Evolutionary conservation across 2,113 vertebrate species (phyloP).

Genomic region (Lates calcarifer): DNA sequence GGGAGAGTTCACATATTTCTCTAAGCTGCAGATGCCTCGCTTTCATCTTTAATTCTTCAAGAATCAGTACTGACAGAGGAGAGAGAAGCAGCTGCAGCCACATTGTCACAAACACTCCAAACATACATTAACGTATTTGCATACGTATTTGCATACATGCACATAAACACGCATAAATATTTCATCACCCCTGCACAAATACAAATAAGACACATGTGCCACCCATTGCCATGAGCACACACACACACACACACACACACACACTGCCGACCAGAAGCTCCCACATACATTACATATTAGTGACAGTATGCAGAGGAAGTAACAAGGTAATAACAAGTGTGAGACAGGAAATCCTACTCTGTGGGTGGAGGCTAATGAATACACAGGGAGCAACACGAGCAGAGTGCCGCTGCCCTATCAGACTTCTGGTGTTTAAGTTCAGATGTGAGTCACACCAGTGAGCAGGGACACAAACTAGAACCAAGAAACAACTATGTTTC

Average conservation of each 20-base stretch:
- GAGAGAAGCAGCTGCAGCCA: slow-evolving; percentile 24
- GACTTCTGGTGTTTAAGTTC: slow-evolving; percentile 17
- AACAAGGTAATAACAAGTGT: slow-evolving; percentile 68
- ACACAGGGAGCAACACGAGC: slow-evolving; percentile 19
- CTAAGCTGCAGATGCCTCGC: background rate
- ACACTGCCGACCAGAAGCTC: background rate
- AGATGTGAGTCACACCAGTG: slow-evolving; percentile 29
- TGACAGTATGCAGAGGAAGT: slow-evolving; percentile 51
- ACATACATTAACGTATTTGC: background rate
- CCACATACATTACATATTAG: slow-evolving; percentile 27
- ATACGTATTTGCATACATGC: background rate
- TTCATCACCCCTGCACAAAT: background rate
- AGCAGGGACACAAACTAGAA: slow-evolving; percentile 14
- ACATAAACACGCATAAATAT: background rate
- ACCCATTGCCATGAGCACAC: background rate
- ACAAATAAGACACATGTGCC: background rate
- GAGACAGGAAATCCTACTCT: slow-evolving; percentile 72
- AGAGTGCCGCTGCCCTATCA: slow-evolving; percentile 14
- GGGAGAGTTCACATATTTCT: background rate
- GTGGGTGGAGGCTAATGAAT: slow-evolving; percentile 60
- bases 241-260: background rate
- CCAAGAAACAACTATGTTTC: slow-evolving; percentile 1
- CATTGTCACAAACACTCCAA: slow-evolving; percentile 6
- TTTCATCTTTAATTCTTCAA: slow-evolving; percentile 25
- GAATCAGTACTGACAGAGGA: slow-evolving; percentile 15